Percentiles rank a stretch among this genome's conserved stretches.
phyloP scores from a whole-genome alignment of 1,140 invertebrate species.

The Littorina saxatilis region DNA sequence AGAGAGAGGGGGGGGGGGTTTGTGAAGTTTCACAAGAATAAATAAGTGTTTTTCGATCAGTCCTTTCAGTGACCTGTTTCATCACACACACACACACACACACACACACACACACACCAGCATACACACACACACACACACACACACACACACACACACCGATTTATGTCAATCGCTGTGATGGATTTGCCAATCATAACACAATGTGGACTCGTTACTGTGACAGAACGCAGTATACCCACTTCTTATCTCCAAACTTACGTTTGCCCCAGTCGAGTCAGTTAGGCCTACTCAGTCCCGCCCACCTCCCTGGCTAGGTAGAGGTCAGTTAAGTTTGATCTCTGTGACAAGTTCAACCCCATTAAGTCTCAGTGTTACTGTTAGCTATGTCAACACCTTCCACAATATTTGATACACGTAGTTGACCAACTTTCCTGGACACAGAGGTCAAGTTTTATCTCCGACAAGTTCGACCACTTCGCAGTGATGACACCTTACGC shows the following conservation, averaged over 20 bases:
- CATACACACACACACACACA: neutral
- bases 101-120: constrained; percentile 16
- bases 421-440: too few species aligned
- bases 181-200: too few species aligned
- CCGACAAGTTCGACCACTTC: too few species aligned
- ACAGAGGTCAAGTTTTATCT: too few species aligned
- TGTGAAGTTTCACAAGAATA: neutral
- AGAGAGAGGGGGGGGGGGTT: too few species aligned
- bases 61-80: too few species aligned
- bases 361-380: too few species aligned
- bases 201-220: neutral
- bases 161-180: constrained; percentile 16
- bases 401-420: too few species aligned
- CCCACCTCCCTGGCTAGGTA: neutral
- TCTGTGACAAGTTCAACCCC: too few species aligned
- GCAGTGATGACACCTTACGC: too few species aligned
- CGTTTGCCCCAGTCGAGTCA: neutral
- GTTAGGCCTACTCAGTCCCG: neutral
- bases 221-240: neutral
- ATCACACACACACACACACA: constrained; percentile 31
- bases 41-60: neutral
- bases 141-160: too few species aligned
- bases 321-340: neutral
- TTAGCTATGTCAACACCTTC: too few species aligned
- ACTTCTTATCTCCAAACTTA: constrained; percentile 3